Percentiles rank a stretch among this genome's conserved stretches.
These are phyloP conservation scores for Emys orbicularis DNA, from an alignment of 2,797 vertebrate genomes.

Conservation along the genomic window DNA sequence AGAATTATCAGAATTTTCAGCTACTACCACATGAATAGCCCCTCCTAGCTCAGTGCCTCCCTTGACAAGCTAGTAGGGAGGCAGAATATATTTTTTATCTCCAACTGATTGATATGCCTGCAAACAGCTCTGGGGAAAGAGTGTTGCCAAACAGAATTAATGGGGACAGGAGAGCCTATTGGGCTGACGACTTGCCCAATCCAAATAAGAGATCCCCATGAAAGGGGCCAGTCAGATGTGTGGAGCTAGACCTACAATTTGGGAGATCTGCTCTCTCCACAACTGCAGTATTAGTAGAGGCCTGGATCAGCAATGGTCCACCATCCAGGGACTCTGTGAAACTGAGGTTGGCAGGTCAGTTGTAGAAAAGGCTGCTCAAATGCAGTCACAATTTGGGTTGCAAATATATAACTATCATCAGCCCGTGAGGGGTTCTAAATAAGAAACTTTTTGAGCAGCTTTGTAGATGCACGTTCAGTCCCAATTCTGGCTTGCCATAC, in stretches of 20 bases:
- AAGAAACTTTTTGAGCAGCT: not conserved
- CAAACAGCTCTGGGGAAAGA: not conserved
- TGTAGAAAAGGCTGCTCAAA: conserved; percentile 4
- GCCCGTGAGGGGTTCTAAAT: not conserved
- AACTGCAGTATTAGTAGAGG: accelerated
- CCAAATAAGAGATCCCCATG: not conserved
- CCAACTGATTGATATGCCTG: not conserved
- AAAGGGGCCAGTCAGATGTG: not conserved
- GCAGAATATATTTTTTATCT: not conserved
- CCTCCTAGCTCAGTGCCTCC: not conserved
- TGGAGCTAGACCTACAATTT: not conserved
- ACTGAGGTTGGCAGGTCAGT: not conserved
- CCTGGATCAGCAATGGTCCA: not conserved
- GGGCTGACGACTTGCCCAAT: conserved; percentile 19
- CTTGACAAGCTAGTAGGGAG: not conserved
- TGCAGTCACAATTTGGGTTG: not conserved
- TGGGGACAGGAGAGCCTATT: not conserved
- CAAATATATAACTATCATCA: not conserved
- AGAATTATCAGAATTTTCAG: conserved; percentile 27
- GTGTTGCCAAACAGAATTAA: not conserved
- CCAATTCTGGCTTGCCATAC: not conserved
- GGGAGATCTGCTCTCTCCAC: not conserved
- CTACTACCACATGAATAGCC: not conserved
- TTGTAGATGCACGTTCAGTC: not conserved
- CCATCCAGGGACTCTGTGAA: not conserved